Conservation (phyloP, 2,797 vertebrate species). For the Danio aesculapii region DNA sequence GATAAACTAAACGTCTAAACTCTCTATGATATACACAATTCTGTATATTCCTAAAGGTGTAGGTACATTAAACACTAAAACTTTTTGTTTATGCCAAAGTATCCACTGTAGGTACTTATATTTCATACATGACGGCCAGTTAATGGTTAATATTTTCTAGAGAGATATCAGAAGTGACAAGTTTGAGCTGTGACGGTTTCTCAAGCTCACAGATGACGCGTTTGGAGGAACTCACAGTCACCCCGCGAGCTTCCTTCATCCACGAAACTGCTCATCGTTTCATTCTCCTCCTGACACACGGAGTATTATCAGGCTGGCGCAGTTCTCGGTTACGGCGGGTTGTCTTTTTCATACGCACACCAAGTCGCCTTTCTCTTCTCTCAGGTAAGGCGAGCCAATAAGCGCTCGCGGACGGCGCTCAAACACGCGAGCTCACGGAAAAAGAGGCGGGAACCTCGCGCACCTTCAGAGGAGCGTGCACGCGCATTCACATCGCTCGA, state of each 20-base stretch:
- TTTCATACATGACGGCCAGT: background rate
- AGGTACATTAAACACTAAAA: background rate
- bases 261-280: background rate
- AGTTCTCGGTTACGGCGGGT: background rate
- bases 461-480: constrained; percentile 79
- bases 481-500: constrained; percentile 62
- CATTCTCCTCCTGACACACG: constrained; percentile 37
- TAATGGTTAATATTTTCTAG: constrained; percentile 19
- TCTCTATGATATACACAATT: background rate
- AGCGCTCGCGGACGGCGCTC: constrained; percentile 55
- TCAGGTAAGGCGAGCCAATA: constrained; percentile 81
- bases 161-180: constrained; percentile 15
- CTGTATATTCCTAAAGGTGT: no score
- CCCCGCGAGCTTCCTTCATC: constrained; percentile 37
- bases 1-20: background rate
- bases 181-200: constrained; percentile 19
- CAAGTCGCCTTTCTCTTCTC: background rate
- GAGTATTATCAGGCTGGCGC: background rate
- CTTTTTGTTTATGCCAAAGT: background rate
- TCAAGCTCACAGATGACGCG: constrained; percentile 35
- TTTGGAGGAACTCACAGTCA: constrained; percentile 33
- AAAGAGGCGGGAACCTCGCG: constrained; percentile 72
- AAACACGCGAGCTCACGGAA: constrained; percentile 45
- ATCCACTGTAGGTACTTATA: background rate
- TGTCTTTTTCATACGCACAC: background rate